Evolutionary conservation across 2,797 vertebrate genomes (phyloP).

Genomic region (Bucorvus abyssinicus): DNA sequence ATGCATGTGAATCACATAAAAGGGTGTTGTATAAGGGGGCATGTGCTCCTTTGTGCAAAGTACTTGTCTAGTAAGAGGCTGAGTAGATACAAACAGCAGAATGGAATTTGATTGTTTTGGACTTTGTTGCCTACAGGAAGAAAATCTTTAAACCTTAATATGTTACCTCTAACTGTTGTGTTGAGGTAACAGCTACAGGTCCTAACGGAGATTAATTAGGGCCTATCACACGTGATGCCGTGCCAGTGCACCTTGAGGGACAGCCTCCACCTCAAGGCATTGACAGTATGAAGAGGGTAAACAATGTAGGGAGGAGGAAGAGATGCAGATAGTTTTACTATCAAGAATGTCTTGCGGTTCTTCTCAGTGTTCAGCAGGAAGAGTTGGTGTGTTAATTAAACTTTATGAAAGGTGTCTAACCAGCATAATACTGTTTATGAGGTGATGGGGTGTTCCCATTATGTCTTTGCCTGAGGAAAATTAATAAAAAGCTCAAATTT

Average conservation of each 20-base stretch:
- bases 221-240: background rate
- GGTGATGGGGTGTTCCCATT: background rate
- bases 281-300: background rate
- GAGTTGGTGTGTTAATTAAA: background rate
- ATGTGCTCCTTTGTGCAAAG: background rate
- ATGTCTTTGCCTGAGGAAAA: background rate
- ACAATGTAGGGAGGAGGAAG: background rate
- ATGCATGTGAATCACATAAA: background rate
- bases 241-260: background rate
- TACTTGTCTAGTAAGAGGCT: background rate
- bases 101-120: background rate
- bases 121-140: background rate
- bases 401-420: background rate
- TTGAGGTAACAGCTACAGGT: background rate
- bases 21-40: background rate
- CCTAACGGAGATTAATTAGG: background rate
- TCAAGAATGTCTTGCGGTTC: background rate
- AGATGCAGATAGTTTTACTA: background rate
- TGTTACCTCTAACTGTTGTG: accelerated
- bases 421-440: background rate
- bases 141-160: background rate
- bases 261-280: background rate
- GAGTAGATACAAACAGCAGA: background rate
- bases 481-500: background rate
- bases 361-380: background rate